phyloP scores from a whole-genome alignment of 2,888 invertebrate species.

The Conus canariensis region DNA sequence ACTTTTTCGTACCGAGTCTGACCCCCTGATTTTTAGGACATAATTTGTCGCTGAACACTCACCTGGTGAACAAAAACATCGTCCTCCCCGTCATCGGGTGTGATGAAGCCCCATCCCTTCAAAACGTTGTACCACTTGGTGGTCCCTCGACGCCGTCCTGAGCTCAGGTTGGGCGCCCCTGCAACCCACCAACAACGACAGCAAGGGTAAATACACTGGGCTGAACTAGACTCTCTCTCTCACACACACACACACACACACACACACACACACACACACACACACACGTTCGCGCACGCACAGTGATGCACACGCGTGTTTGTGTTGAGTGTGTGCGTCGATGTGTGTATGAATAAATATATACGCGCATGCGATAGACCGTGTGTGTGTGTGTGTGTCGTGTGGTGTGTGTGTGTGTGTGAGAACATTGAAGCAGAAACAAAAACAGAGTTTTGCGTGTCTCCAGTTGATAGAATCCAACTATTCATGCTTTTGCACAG shows the following conservation, averaged over 20 bases:
- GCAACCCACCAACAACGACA: not conserved
- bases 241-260: constrained; percentile 1
- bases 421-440: too few relatives aligned
- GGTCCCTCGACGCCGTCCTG: constrained; percentile 84
- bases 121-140: constrained; percentile 98
- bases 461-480: too few relatives aligned
- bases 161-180: too few relatives aligned
- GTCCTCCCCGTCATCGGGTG: constrained; percentile 92
- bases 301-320: not conserved
- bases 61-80: constrained; percentile 98
- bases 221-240: not conserved
- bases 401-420: too few relatives aligned
- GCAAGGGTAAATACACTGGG: not conserved
- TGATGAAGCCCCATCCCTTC: constrained; percentile 96
- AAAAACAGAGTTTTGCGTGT: too few relatives aligned
- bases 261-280: constrained; percentile 16
- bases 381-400: too few relatives aligned
- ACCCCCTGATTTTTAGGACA: too few relatives aligned
- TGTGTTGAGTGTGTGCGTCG: too few relatives aligned
- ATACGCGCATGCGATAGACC: too few relatives aligned
- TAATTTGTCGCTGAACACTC: not conserved
- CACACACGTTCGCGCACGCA: not conserved
- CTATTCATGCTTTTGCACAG: too few relatives aligned
- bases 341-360: too few relatives aligned
- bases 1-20: too few relatives aligned